Conservation (phyloP, 1,140 invertebrate species). For the Oryctes rhinoceros region DNA sequence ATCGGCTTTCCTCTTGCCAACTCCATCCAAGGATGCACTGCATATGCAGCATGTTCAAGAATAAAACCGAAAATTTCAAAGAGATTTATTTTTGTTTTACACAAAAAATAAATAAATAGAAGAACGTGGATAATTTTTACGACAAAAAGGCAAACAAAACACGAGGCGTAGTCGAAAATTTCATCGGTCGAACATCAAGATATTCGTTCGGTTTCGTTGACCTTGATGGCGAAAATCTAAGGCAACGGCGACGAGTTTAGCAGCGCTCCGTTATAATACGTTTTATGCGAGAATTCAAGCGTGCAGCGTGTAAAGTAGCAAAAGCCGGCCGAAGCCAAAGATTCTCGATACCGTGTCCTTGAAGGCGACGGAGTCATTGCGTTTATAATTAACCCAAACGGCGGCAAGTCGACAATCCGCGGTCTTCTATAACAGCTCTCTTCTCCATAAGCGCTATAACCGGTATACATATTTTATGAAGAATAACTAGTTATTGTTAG, state of each 20-base stretch:
- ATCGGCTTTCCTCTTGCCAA: too few relatives aligned
- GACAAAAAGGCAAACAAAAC: too few relatives aligned
- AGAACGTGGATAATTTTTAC: too few relatives aligned
- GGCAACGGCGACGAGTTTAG: background rate
- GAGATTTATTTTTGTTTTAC: too few relatives aligned
- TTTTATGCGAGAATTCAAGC: background rate
- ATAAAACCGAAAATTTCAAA: too few relatives aligned
- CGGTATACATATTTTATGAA: background rate
- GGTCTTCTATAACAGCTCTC: background rate
- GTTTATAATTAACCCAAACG: conserved; percentile 8
- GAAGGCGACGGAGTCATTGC: background rate
- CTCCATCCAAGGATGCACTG: too few relatives aligned
- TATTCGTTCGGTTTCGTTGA: background rate
- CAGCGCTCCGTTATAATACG: background rate
- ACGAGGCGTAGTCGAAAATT: too few relatives aligned
- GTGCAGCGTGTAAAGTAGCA: background rate
- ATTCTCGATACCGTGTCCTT: conserved; percentile 14
- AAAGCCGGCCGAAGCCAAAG: background rate
- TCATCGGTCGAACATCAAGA: too few relatives aligned
- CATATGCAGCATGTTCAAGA: too few relatives aligned
- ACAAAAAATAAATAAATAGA: too few relatives aligned
- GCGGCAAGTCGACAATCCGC: background rate
- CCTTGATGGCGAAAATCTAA: conserved; percentile 9
- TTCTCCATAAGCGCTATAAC: background rate
- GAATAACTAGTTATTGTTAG: background rate